These are phyloP conservation scores for Protodeltote pygarga DNA, from an alignment of 2,888 invertebrate species.

Conservation along the genomic window DNA sequence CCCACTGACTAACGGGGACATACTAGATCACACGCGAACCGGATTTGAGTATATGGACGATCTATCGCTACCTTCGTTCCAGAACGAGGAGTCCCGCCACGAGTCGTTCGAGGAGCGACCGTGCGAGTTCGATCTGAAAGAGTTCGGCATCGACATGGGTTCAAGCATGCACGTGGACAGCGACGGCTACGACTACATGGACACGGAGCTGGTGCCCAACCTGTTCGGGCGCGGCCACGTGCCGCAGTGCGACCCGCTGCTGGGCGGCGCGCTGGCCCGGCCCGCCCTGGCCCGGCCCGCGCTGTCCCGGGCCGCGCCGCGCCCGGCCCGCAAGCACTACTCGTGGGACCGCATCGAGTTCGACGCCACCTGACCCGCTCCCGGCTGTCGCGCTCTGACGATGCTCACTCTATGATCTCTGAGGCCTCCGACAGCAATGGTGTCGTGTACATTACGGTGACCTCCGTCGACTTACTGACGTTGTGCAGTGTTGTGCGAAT, in stretches of 20 bases:
- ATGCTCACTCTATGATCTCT: slow-evolving; percentile 61
- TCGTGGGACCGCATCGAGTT: slow-evolving; percentile 93
- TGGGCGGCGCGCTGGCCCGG: slow-evolving; percentile 88
- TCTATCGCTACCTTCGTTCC: slow-evolving; percentile 77
- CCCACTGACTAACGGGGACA: slow-evolving; percentile 75
- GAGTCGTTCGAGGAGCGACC: slow-evolving; percentile 66
- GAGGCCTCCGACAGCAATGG: slow-evolving; percentile 18
- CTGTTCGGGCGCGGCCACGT: slow-evolving; percentile 80
- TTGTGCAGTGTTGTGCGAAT: slow-evolving; percentile 26
- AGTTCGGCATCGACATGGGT: slow-evolving; percentile 88
- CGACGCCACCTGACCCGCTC: slow-evolving; percentile 87
- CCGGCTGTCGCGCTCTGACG: slow-evolving; percentile 46
- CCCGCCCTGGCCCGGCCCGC: slow-evolving; percentile 88
- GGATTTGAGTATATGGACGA: slow-evolving; percentile 82
- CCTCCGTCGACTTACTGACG: slow-evolving; percentile 9
- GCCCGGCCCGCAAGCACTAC: slow-evolving; percentile 89
- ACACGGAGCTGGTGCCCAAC: slow-evolving; percentile 78
- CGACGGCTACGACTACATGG: slow-evolving; percentile 82
- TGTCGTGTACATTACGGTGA: slow-evolving; percentile 17
- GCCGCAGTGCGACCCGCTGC: slow-evolving; percentile 90
- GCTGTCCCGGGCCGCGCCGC: slow-evolving; percentile 88
- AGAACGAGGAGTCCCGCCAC: slow-evolving; percentile 73
- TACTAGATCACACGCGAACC: slow-evolving; percentile 72
- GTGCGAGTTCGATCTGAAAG: slow-evolving; percentile 86
- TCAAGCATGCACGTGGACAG: slow-evolving; percentile 86